Base-by-base conservation (phyloP, 1,140 invertebrate genomes). In the Lasaia peninsularis region DNA sequence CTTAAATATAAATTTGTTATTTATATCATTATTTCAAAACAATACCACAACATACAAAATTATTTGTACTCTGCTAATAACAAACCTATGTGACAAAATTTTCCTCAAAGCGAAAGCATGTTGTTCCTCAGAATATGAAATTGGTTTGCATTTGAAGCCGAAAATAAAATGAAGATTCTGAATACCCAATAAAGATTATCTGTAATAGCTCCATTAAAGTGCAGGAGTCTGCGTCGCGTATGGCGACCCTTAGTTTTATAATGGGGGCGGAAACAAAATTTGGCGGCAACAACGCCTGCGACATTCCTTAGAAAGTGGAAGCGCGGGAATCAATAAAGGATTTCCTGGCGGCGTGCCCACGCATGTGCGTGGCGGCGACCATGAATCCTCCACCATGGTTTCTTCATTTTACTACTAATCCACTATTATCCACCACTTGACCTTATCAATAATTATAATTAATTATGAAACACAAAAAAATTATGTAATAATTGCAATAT, bases 271-370 rank as follows among this genome's bases (percentile, higher is more conserved):
- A 70, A 52, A 66, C 60, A 76, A 78, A n/a, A 83, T 86, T 81
- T 75, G 79, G 79, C 79, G 82, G 76, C 72, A 87, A 76, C 67
- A 81, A 76, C 71, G 81, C 69, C 75, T 78, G 81, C 74, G 76
- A 83, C 79, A 87, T 87, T 87, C 82, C 79, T 87, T 78, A 86
- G 78, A 80, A 84, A 81, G 66, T 73, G 77, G 73, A 73, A 81
- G 80, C 78, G 81, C 81, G 82, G 85, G 85, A 86, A 86, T 88
- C 85, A 82, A 88, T 88, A 88, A 88, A 85, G 82, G 82, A 88
- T 86, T 88, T 88, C 76, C 82, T 86, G 85, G 82, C 80, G 80
- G 71, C 75, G 65, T 85, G 85, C 81, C 82, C 77, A 88, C 85
- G 85, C 85, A 88, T 88, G 85, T 88, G 85, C 85, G 85, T 88